Base-by-base conservation (phyloP, 2,888 invertebrate genomes). In the Venusia cambrica region DNA sequence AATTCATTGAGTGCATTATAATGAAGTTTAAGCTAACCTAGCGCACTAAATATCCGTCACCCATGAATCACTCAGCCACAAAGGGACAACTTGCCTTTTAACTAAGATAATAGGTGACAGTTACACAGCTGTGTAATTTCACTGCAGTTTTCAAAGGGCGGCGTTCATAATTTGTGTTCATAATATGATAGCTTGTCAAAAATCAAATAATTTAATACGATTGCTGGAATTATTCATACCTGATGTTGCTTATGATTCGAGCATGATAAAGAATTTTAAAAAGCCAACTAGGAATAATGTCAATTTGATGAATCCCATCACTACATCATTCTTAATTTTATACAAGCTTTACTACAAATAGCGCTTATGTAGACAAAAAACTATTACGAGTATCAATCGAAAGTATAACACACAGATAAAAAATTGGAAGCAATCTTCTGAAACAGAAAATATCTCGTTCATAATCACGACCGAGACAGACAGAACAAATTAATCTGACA, bases 401-500 rank as follows among this genome's bases (percentile, higher is more conserved):
- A n/a, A n/a, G n/a, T n/a, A n/a, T n/a, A n/a, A n/a, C n/a, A n/a
- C n/a, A n/a, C 1, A 21, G 10, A 4, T 11, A n/a, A 22, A 7
- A 7, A 12, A 11, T 11, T n/a, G n/a, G 12, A 20, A 24, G 13
- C 29, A 33, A 38, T 38, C 30, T 27, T 12, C 18, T 3, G 17
- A 25, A 36, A 25, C 29, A 32, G 27, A 36, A 37, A 43, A 44
- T 40, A 35, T 26, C 38, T 41, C 36, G 27, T 38, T 5, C 37
- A 25, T 32, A 45, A 43, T 43, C 43, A 50, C 43, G 47, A 47
- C 36, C 12, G 16, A 29, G 20, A 51, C 52, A 54, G 49, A 44
- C 46, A 29, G 38, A 38, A 55, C 47, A 44, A 49, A 57, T 58
- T 53, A 57, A 48, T 48, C 46, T 38, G 31, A 22, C 57, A 62